These are phyloP conservation scores for Hyperoplus lanceolatus DNA, from an alignment of 2,797 vertebrate genomes.

Conservation along the genomic window DNA sequence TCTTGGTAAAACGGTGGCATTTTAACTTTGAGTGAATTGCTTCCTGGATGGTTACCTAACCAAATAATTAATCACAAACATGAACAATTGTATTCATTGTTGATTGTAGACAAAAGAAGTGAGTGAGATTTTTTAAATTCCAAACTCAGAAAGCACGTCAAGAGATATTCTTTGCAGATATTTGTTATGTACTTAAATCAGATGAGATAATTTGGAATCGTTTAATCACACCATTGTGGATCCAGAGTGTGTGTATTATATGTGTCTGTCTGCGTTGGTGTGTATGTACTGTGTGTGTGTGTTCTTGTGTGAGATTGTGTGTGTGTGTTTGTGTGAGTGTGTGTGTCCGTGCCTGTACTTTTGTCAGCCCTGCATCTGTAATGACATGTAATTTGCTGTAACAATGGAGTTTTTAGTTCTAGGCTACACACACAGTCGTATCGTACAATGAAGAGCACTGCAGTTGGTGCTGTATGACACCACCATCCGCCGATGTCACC, in stretches of 20 bases:
- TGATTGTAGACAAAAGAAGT: not conserved
- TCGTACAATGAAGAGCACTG: conserved; percentile 19
- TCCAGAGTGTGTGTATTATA: not conserved
- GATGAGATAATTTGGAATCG: not conserved
- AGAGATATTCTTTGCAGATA: not conserved
- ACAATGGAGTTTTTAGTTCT: conserved; percentile 43
- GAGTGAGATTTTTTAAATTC: not conserved
- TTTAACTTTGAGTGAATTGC: not conserved
- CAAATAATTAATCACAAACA: conserved; percentile 1
- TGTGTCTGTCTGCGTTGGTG: not conserved
- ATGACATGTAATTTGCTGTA: conserved; percentile 42
- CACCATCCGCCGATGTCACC: conserved; percentile 59
- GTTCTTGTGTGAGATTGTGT: not conserved
- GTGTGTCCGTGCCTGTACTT: not conserved
- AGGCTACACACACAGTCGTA: not conserved
- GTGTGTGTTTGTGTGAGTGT: not conserved
- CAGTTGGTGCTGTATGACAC: conserved; percentile 53
- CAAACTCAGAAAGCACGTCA: not conserved
- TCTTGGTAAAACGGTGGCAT: not conserved
- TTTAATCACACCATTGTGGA: not conserved
- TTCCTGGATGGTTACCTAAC: conserved; percentile 5
- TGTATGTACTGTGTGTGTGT: not conserved
- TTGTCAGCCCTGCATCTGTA: conserved; percentile 31
- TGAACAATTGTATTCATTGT: not conserved
- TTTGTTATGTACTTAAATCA: not conserved